These are phyloP conservation scores for Chloroceryle inda DNA, from an alignment of 2,797 vertebrate genomes.

Conservation along the genomic window DNA sequence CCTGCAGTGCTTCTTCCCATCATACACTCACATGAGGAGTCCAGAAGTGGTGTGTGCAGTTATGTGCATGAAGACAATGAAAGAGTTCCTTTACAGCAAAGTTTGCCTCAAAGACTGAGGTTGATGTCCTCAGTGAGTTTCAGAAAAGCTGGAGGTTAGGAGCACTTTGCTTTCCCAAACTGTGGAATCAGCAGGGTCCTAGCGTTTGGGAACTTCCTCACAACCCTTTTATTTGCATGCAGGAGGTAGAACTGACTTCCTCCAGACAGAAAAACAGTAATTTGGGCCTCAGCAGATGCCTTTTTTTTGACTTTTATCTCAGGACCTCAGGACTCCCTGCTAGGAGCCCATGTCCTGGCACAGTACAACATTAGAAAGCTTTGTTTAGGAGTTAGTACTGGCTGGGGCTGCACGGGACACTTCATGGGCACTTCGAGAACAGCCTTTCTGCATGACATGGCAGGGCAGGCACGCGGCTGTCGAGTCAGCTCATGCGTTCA, in stretches of 20 bases:
- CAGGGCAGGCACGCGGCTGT: neutral
- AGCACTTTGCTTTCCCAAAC: neutral
- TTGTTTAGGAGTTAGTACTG: neutral
- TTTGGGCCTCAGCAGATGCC: neutral
- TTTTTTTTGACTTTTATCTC: neutral
- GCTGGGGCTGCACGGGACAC: neutral
- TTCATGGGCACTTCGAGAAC: neutral
- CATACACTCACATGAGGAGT: neutral
- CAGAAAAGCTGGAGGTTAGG: neutral
- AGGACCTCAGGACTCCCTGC: rapidly evolving
- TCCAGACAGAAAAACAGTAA: neutral
- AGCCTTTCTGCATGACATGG: neutral
- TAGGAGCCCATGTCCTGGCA: neutral
- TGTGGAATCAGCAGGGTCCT: neutral
- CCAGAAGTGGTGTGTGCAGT: neutral
- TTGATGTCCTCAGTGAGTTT: neutral
- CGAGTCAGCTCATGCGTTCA: neutral
- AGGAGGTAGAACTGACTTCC: neutral
- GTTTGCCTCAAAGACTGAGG: neutral
- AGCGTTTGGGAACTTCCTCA: neutral
- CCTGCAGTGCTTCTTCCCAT: neutral
- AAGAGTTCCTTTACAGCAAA: neutral
- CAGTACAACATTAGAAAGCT: neutral
- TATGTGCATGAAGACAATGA: neutral
- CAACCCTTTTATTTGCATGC: neutral